Percentiles rank a stretch among this genome's conserved stretches.
phyloP scores from a whole-genome alignment of 2,113 vertebrate species.

The Numida meleagris region DNA sequence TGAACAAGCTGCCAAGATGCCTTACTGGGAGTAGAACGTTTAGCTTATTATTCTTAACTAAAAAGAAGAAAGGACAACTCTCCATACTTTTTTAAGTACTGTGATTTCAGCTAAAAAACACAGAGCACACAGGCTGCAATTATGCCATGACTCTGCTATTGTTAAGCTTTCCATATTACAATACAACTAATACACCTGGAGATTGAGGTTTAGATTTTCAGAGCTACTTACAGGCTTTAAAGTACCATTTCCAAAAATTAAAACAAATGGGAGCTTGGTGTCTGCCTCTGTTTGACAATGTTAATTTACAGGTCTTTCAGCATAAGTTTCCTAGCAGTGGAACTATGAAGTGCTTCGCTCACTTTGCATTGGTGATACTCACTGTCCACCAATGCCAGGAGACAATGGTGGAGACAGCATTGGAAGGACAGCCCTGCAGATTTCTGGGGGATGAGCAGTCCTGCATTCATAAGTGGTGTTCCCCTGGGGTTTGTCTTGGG shows the following conservation, averaged over 20 bases:
- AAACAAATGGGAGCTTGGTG: background rate
- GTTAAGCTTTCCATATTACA: background rate
- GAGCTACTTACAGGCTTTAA: background rate
- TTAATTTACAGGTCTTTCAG: background rate
- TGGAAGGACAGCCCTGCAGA: background rate
- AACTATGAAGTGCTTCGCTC: background rate
- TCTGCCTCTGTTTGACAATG: background rate
- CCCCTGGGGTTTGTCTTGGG: too few relatives aligned
- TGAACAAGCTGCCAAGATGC: background rate
- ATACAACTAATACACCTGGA: background rate
- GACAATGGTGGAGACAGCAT: rapidly evolving
- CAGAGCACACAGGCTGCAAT: background rate
- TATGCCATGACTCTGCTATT: background rate
- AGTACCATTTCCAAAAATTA: background rate
- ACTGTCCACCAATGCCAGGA: background rate
- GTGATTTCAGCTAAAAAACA: background rate
- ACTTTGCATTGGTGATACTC: background rate
- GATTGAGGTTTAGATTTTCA: background rate
- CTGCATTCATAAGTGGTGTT: background rate
- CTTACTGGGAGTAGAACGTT: background rate
- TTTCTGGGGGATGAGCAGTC: background rate
- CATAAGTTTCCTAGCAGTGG: background rate
- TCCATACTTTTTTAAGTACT: background rate
- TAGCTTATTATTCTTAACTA: background rate
- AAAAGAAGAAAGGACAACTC: background rate